phyloP scores from a whole-genome alignment of 2,888 invertebrate genomes.

The Hypomecis punctinalis region DNA sequence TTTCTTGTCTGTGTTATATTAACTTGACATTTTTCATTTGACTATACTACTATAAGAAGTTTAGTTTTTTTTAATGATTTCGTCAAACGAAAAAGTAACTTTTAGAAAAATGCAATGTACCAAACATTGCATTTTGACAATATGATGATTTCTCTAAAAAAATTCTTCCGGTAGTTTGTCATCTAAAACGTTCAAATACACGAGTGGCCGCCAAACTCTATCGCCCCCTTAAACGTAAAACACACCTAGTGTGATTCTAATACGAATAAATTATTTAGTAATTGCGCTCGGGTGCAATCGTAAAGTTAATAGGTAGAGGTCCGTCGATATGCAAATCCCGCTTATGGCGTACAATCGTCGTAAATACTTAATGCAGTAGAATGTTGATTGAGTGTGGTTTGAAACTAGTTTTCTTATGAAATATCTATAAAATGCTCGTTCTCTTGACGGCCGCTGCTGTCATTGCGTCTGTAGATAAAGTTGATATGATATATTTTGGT shows the following conservation, averaged over 20 bases:
- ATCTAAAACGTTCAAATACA: too few relatives aligned
- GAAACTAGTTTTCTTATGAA: conserved; percentile 38
- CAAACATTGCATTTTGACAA: too few relatives aligned
- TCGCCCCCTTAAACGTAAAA: conserved; percentile 28
- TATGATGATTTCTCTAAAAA: too few relatives aligned
- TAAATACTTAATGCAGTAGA: conserved; percentile 52
- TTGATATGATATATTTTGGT: conserved; percentile 26
- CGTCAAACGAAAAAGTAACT: too few relatives aligned
- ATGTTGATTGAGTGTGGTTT: conserved; percentile 48
- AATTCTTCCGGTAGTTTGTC: too few relatives aligned
- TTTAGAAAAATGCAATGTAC: too few relatives aligned
- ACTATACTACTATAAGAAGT: too few relatives aligned
- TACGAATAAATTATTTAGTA: conserved; percentile 38
- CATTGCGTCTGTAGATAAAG: conserved; percentile 26
- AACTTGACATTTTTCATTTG: too few relatives aligned
- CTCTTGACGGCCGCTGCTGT: conserved; percentile 25
- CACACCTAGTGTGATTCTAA: conserved; percentile 30
- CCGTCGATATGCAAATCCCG: conserved; percentile 51
- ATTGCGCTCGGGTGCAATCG: conserved; percentile 45
- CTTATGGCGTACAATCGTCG: conserved; percentile 46
- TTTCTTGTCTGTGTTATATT: too few relatives aligned
- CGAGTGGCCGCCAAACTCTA: too few relatives aligned
- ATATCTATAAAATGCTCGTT: conserved; percentile 35
- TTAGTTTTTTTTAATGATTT: too few relatives aligned
- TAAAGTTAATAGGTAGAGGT: conserved; percentile 44